These are phyloP conservation scores for Hydrophis major DNA, from an alignment of 2,797 vertebrate species.

Conservation along the genomic window DNA sequence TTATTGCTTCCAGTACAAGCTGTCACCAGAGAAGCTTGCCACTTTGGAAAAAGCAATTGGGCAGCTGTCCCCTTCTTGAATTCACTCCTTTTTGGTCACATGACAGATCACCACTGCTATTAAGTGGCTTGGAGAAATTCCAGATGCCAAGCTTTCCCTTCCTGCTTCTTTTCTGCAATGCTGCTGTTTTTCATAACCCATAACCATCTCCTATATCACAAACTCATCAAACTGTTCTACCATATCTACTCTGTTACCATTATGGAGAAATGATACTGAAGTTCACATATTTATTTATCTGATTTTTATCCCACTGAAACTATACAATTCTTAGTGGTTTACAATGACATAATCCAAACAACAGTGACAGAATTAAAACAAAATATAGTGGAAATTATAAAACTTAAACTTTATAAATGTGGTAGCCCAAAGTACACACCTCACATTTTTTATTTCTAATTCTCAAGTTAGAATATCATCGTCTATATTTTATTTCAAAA, in stretches of 20 bases:
- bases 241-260: not conserved
- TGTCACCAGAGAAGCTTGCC: not conserved
- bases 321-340: not conserved
- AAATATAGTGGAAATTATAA: not conserved
- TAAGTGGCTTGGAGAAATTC: not conserved
- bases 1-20: not conserved
- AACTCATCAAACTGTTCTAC: not conserved
- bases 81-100: not conserved
- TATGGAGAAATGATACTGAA: not conserved
- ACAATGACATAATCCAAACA: not conserved
- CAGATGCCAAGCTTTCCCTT: not conserved
- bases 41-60: not conserved
- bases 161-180: not conserved
- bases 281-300: not conserved
- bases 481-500: not conserved
- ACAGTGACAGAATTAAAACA: not conserved
- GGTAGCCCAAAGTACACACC: not conserved
- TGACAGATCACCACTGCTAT: not conserved
- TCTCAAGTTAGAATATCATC: not conserved
- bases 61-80: not conserved
- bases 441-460: not conserved
- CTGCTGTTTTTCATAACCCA: not conserved
- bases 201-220: not conserved
- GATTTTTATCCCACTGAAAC: not conserved
- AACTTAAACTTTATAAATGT: not conserved